A percentile compares a stretch with the other conserved stretches of the same genome.
Evolutionary conservation across 2,888 invertebrate genomes (phyloP).

Genomic region (Portevinia maculata): DNA sequence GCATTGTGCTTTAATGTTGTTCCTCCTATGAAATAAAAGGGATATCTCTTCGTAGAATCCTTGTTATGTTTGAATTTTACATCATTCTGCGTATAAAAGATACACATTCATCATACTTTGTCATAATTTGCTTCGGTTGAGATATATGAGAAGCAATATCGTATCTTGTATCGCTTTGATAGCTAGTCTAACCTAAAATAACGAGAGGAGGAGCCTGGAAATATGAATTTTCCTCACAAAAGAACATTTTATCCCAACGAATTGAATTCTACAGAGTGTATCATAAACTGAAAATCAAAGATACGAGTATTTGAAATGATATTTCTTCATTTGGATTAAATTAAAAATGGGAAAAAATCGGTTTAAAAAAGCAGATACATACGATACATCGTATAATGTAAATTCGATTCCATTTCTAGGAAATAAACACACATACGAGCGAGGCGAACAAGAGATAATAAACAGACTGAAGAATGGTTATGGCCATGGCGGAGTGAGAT

Average conservation of each 20-base stretch:
- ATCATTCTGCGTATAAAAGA: constrained; percentile 5
- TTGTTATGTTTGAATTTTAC: constrained; percentile 11
- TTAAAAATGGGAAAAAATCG: constrained; percentile 16
- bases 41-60: background rate
- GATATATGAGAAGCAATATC: constrained; percentile 6
- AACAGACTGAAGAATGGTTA: constrained; percentile 6
- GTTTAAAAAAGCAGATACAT: constrained; percentile 1
- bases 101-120: constrained; percentile 44
- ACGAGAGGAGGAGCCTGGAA: too few species aligned
- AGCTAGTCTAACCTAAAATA: constrained; percentile 4
- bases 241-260: background rate
- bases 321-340: constrained; percentile 17
- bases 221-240: background rate
- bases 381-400: too few species aligned
- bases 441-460: constrained; percentile 26
- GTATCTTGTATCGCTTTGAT: constrained; percentile 7
- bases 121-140: constrained; percentile 16
- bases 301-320: constrained; percentile 19
- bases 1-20: too few species aligned
- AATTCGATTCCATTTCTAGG: background rate
- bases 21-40: constrained; percentile 1
- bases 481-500: background rate
- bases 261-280: background rate
- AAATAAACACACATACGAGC: constrained; percentile 22
- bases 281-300: constrained; percentile 6